phyloP scores from a whole-genome alignment of 2,797 vertebrate genomes.

The Molossus alvarezi region DNA sequence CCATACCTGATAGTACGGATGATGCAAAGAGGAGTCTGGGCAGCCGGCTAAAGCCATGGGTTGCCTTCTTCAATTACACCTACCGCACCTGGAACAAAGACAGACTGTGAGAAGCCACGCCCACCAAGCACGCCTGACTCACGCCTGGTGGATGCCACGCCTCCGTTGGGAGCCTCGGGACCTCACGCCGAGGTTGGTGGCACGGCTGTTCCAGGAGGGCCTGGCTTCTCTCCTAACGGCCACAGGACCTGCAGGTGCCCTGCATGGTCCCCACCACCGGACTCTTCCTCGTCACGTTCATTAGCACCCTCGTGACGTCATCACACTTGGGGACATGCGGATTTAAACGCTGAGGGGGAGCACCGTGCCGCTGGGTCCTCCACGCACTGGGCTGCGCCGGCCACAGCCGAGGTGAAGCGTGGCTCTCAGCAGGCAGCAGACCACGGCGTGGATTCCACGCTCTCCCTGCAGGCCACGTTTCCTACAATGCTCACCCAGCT shows the following conservation, averaged over 20 bases:
- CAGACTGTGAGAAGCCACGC: conserved; percentile 86
- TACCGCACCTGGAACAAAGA: conserved; percentile 88
- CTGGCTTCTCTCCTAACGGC: not conserved
- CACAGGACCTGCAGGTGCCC: rapidly evolving
- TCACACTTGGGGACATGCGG: not conserved
- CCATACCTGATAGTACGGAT: conserved; percentile 94
- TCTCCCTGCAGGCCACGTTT: not conserved
- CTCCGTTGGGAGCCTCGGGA: rapidly evolving
- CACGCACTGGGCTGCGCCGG: rapidly evolving
- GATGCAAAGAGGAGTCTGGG: conserved; percentile 95
- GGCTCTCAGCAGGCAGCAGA: not conserved
- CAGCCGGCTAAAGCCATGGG: conserved; percentile 96
- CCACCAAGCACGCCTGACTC: conserved; percentile 14
- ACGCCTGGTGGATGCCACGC: rapidly evolving
- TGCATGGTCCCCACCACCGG: rapidly evolving
- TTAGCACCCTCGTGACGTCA: rapidly evolving
- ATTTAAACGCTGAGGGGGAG: rapidly evolving
- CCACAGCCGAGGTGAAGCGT: not conserved
- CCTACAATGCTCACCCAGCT: not conserved
- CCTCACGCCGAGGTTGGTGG: rapidly evolving
- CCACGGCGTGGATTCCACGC: rapidly evolving
- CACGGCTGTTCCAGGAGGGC: rapidly evolving
- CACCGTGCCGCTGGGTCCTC: rapidly evolving
- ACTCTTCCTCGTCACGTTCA: rapidly evolving
- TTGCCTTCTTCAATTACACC: conserved; percentile 87